Percentiles rank a stretch among this genome's conserved stretches.
These are phyloP conservation scores for Ataeniobius toweri DNA, from an alignment of 2,797 vertebrate genomes.

Conservation along the genomic window DNA sequence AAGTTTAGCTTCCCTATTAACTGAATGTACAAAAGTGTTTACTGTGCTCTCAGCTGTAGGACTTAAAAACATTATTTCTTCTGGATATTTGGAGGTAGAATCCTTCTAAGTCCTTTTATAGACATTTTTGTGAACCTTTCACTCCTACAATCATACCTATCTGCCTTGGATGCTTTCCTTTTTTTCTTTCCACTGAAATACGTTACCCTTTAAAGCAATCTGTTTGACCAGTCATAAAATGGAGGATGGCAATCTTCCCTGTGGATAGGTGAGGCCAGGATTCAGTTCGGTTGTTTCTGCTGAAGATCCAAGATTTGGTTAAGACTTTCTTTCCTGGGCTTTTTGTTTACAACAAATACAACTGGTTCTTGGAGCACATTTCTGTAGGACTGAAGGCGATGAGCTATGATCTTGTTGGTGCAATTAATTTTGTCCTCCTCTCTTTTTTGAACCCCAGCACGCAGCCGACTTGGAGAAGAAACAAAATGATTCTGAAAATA, in stretches of 20 bases:
- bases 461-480: constrained; percentile 98
- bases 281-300: constrained; percentile 27
- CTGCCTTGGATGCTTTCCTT: constrained; percentile 42
- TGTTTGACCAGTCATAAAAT: constrained; percentile 63
- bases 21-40: constrained; percentile 7
- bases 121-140: constrained; percentile 50
- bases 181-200: constrained; percentile 35
- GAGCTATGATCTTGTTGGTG: neutral
- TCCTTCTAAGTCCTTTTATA: constrained; percentile 63
- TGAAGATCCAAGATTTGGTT: constrained; percentile 8
- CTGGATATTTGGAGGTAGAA: constrained; percentile 26
- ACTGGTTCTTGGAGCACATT: neutral
- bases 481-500: constrained; percentile 97
- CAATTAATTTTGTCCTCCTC: neutral
- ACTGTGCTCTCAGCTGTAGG: neutral
- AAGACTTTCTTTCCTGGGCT: neutral
- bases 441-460: constrained; percentile 79
- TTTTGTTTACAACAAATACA: constrained; percentile 1
- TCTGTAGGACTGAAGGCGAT: neutral
- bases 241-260: constrained; percentile 41
- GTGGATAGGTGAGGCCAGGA: constrained; percentile 34
- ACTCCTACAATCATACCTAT: constrained; percentile 50
- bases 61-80: constrained; percentile 23
- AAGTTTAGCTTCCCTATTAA: neutral
- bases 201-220: constrained; percentile 74